phyloP scores from a whole-genome alignment of 2,113 vertebrate genomes.

The Amphiprion percula region DNA sequence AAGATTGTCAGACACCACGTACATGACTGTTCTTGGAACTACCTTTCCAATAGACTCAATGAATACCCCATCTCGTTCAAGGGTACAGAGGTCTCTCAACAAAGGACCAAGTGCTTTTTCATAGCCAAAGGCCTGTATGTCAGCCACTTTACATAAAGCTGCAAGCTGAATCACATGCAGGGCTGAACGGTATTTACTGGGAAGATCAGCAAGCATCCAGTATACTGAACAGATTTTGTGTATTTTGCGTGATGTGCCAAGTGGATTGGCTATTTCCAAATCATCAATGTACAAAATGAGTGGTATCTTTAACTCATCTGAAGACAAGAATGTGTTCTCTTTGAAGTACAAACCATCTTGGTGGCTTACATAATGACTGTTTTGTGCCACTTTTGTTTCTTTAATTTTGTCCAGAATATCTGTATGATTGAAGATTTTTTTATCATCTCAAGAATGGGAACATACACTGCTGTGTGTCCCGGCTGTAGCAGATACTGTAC shows the following conservation, averaged over 20 bases:
- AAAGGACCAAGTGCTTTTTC: conserved; percentile 35
- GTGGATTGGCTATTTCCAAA: conserved; percentile 3
- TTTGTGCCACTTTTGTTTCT: background rate
- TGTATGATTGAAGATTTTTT: conserved; percentile 23
- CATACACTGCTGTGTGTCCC: conserved; percentile 13
- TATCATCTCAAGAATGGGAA: conserved; percentile 19
- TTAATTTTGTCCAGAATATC: conserved; percentile 13
- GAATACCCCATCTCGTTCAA: conserved; percentile 52
- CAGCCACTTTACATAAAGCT: conserved; percentile 22
- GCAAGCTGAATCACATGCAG: conserved; percentile 26
- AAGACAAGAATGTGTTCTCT: conserved; percentile 5
- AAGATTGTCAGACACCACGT: conserved; percentile 7
- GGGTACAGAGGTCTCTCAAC: conserved; percentile 43
- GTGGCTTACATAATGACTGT: background rate
- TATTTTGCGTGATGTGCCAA: conserved; percentile 42
- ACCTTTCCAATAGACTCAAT: conserved; percentile 44
- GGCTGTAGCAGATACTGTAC: conserved; percentile 8
- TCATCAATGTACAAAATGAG: conserved; percentile 35
- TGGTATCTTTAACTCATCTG: background rate
- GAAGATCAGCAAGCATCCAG: conserved; percentile 52
- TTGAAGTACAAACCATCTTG: conserved; percentile 8
- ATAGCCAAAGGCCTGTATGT: conserved; percentile 28
- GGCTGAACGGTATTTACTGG: conserved; percentile 26
- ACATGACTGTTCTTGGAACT: conserved; percentile 24
- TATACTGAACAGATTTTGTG: conserved; percentile 53